Evolutionary conservation across 2,888 invertebrate genomes (phyloP), one percentile per base, ranked within the genome.

Genomic region (Acanthacorydalis orientalis): DNA sequence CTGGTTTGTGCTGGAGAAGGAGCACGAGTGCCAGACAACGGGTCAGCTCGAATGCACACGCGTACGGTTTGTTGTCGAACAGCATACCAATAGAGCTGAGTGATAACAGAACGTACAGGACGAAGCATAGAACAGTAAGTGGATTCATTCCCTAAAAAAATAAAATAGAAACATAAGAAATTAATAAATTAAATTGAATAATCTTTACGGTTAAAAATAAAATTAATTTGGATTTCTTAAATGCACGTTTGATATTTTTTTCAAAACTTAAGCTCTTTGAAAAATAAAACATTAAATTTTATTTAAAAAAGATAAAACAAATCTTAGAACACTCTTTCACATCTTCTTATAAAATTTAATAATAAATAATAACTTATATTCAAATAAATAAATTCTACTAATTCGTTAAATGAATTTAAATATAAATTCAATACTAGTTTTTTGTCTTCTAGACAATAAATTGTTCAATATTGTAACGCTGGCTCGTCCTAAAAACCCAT

Each of bases 21-120:
- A 60, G 61, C 35, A 80, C 73, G 16, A 80, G 66, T 0, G 75
- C 60, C n/a, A 75, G 68, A 57, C 83, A 84, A 9, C 84, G 72
- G 1, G 73, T 51, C 1, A 81, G 69, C 62, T 85, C 85, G 34
- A 79, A 64, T 1, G 74, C 57, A 7, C 74, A 70, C 1, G 79
- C 79, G 54, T 74, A 68, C 7, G 72, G 69, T 39, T 74, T 73
- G 54, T 77, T 74, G 55, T 84, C 84, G 55, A 84, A 78, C 8
- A 84, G 60, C 70, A 83, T 72, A 1, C 84, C 83, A 44, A 84
- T 80, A 23, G 77, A 68, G 1, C 78, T 78, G 11, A 84, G 63
- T 0, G 82, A 78, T 2, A 73, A 72, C 41, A 83, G 70, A 53
- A 83, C 76, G 67, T 81, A 82, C 40, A 70, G 51, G 0, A 79